Percentiles rank a stretch among this genome's conserved stretches.
Evolutionary conservation across 2,113 vertebrate species (phyloP).

Genomic region (Labeo catla): DNA sequence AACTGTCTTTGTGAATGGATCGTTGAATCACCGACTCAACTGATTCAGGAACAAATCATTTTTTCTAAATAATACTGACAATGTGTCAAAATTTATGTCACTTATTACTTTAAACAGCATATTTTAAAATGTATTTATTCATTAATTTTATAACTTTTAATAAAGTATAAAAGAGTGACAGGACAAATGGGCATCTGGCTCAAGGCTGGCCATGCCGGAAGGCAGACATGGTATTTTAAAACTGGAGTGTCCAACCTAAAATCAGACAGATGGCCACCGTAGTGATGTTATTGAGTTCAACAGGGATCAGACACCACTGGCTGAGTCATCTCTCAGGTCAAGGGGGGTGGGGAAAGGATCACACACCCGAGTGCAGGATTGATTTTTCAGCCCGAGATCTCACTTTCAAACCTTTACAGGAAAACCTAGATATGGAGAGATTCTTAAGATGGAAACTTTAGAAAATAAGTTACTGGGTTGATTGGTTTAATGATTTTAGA

Average conservation of each 20-base stretch:
- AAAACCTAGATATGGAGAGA: background rate
- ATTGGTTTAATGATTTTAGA: background rate
- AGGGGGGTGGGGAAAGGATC: background rate
- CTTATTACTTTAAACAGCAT: background rate
- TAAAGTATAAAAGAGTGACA: background rate
- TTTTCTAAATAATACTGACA: background rate
- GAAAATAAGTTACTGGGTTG: background rate
- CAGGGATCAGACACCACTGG: background rate
- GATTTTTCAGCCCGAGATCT: background rate
- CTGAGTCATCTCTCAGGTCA: conserved; percentile 8
- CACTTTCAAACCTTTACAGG: background rate
- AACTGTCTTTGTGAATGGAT: background rate
- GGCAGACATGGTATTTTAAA: background rate
- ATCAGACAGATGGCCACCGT: background rate
- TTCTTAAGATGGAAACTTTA: background rate
- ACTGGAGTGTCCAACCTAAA: background rate
- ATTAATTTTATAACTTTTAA: background rate
- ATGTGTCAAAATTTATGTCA: background rate
- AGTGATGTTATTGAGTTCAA: background rate
- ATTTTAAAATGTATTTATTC: background rate
- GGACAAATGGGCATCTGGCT: background rate
- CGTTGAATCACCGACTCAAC: background rate
- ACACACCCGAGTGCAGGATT: background rate
- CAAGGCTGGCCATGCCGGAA: background rate
- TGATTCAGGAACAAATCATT: background rate